Conservation (phyloP, 2,113 vertebrate genomes). For the Stegostoma tigrinum region DNA sequence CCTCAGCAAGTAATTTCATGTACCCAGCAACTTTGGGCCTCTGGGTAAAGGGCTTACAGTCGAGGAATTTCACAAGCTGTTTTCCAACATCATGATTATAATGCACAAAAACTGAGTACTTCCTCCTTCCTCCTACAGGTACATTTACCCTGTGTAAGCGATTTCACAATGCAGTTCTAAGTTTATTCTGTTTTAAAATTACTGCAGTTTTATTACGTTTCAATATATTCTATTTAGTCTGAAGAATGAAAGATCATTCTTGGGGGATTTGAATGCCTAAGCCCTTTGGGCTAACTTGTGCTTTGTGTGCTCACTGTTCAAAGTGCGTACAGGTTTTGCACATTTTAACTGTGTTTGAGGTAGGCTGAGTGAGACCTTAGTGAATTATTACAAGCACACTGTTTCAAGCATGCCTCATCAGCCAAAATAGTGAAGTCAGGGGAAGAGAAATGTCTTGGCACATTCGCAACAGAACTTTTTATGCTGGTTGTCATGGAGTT, state of each 20-base stretch:
- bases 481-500: background rate
- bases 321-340: background rate
- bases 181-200: background rate
- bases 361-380: background rate
- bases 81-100: constrained; percentile 19
- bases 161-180: background rate
- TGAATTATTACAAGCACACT: background rate
- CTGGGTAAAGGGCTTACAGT: background rate
- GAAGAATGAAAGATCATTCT: background rate
- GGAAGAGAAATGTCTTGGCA: background rate
- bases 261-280: background rate
- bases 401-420: background rate
- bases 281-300: background rate
- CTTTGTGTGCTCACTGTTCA: background rate
- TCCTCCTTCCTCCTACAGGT: background rate
- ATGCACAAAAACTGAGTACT: background rate
- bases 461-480: background rate
- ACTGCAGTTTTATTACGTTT: background rate
- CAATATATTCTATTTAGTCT: background rate
- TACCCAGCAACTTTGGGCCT: background rate
- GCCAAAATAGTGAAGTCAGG: background rate
- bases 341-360: background rate
- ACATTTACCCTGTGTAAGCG: too few relatives aligned
- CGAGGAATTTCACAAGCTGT: background rate
- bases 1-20: background rate